Conservation (phyloP, 2,113 vertebrate genomes). For the Caretta caretta region DNA sequence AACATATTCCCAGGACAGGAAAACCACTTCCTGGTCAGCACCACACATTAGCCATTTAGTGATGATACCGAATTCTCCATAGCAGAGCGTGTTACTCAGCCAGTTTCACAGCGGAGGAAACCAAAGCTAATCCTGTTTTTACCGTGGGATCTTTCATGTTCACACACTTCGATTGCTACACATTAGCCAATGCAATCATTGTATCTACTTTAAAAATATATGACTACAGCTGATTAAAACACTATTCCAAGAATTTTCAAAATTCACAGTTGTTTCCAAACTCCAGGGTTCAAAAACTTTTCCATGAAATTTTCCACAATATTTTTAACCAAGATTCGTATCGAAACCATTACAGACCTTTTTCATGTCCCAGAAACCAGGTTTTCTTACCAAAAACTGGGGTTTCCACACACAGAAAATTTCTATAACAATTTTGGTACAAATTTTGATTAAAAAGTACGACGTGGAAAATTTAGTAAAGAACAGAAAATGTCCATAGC, state of each 20-base stretch:
- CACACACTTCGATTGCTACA: background rate
- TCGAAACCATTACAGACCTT: background rate
- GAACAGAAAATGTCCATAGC: background rate
- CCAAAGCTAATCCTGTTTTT: background rate
- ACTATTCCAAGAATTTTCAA: background rate
- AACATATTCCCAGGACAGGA: background rate
- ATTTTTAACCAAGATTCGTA: background rate
- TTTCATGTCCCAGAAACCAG: background rate
- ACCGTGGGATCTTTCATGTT: background rate
- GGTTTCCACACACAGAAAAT: background rate
- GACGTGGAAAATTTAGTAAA: background rate
- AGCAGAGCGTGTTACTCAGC: background rate
- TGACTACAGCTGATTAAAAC: background rate
- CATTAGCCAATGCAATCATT: background rate
- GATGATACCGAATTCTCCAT: background rate
- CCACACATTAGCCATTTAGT: background rate
- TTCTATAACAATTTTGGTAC: background rate
- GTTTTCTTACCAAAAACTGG: background rate
- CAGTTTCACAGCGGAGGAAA: background rate
- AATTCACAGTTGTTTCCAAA: background rate
- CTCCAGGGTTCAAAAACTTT: fast-evolving
- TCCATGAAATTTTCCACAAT: background rate
- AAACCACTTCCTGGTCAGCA: background rate
- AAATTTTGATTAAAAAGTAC: background rate
- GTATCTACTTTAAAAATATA: background rate